Conservation (phyloP, 2,888 invertebrate genomes). For the Acholoe squamosa region DNA sequence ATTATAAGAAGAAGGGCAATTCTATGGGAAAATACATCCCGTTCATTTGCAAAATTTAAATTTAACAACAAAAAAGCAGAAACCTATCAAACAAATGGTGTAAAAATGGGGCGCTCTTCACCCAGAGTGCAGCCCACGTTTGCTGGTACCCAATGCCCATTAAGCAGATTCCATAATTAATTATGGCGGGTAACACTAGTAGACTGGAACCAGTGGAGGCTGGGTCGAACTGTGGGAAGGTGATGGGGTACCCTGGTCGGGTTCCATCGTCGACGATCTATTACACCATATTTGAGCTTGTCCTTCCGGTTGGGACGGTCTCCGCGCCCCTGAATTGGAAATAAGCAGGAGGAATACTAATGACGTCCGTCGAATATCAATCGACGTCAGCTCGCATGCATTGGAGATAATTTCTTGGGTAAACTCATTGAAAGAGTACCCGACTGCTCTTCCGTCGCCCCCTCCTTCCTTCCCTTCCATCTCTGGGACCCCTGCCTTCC, state of each 20-base stretch:
- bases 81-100: too few relatives aligned
- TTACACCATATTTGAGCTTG: conserved; percentile 53
- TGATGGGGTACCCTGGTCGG: background rate
- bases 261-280: conserved; percentile 52
- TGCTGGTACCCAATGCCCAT: background rate
- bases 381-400: background rate
- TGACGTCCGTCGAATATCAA: conserved; percentile 34
- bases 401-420: conserved; percentile 46
- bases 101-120: too few relatives aligned
- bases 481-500: background rate
- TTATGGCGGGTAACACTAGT: conserved; percentile 30
- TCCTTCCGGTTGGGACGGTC: background rate
- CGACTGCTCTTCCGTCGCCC: too few relatives aligned
- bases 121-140: too few relatives aligned
- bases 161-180: conserved; percentile 53
- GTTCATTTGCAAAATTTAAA: too few relatives aligned
- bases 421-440: conserved; percentile 14
- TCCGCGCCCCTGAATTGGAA: conserved; percentile 36
- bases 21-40: too few relatives aligned
- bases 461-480: background rate
- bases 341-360: conserved; percentile 53
- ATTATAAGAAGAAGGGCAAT: too few relatives aligned
- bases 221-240: background rate
- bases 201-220: conserved; percentile 4
- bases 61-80: too few relatives aligned